A percentile compares a stretch with the other conserved stretches of the same genome.
Conservation (phyloP, 2,888 invertebrate species). For the Lycaena phlaeas region DNA sequence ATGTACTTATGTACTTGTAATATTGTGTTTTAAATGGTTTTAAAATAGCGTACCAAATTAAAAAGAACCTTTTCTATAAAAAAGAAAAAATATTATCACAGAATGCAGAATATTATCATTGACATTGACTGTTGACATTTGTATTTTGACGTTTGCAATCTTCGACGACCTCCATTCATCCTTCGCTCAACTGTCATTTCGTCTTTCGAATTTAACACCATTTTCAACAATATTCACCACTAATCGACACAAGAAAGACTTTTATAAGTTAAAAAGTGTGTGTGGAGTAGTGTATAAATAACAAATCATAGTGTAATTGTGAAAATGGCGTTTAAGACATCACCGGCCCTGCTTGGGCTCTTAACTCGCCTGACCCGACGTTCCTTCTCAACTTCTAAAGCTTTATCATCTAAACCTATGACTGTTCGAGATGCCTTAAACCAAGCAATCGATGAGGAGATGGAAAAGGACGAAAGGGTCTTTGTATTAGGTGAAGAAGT, state of each 20-base stretch:
- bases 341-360: slow-evolving; percentile 48
- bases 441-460: slow-evolving; percentile 96
- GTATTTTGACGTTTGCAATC: slow-evolving; percentile 10
- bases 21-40: too few relatives aligned
- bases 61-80: too few relatives aligned
- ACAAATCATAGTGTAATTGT: slow-evolving; percentile 26
- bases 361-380: slow-evolving; percentile 46
- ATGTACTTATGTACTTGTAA: too few relatives aligned
- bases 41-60: too few relatives aligned
- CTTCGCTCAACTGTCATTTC: slow-evolving; percentile 32
- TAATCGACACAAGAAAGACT: slow-evolving; percentile 27
- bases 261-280: slow-evolving; percentile 25
- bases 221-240: slow-evolving; percentile 31
- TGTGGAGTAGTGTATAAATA: too few relatives aligned
- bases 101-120: too few relatives aligned
- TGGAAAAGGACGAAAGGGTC: slow-evolving; percentile 92
- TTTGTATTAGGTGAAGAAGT: slow-evolving; percentile 98
- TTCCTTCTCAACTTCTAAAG: slow-evolving; percentile 53
- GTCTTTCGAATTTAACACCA: slow-evolving; percentile 37
- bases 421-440: slow-evolving; percentile 98
- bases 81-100: neutral
- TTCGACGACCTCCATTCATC: slow-evolving; percentile 66
- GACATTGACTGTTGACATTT: neutral
- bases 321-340: slow-evolving; percentile 67
- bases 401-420: slow-evolving; percentile 76